Evolutionary conservation across 2,797 vertebrate species (phyloP).

Genomic region (Tauraco hartlaubi): DNA sequence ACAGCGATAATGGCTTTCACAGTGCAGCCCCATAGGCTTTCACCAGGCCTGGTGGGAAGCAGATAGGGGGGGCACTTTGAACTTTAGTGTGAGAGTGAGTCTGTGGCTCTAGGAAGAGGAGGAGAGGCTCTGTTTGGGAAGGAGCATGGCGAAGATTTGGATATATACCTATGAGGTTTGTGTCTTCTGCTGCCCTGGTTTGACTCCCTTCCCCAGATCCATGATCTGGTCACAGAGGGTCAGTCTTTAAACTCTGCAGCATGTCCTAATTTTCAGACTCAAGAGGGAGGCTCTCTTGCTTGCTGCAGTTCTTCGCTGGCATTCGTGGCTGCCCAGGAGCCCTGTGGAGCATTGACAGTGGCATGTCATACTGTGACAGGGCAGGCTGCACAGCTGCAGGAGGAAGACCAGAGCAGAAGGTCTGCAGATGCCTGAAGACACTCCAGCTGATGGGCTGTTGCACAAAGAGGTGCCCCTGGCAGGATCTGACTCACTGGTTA

Average conservation of each 20-base stretch:
- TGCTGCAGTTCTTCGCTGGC: neutral
- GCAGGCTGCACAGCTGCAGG: neutral
- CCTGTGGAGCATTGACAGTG: neutral
- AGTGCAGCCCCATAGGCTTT: neutral
- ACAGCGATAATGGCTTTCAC: neutral
- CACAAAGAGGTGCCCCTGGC: neutral
- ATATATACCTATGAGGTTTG: neutral
- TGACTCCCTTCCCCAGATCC: neutral
- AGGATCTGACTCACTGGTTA: neutral
- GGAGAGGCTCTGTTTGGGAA: neutral
- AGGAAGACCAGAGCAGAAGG: neutral
- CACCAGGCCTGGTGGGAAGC: neutral
- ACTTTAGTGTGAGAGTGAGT: neutral
- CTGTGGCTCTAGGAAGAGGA: neutral
- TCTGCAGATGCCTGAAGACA: neutral
- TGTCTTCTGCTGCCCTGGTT: neutral
- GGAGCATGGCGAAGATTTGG: neutral
- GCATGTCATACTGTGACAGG: neutral
- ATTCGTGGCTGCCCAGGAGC: accelerated
- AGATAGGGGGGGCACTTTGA: neutral
- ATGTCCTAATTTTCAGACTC: neutral
- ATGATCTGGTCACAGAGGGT: neutral
- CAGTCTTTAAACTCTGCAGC: neutral
- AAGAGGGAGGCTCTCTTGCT: neutral
- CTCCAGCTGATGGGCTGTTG: neutral